Base-by-base conservation (phyloP, 1,140 invertebrate genomes). In the Myzus persicae region DNA sequence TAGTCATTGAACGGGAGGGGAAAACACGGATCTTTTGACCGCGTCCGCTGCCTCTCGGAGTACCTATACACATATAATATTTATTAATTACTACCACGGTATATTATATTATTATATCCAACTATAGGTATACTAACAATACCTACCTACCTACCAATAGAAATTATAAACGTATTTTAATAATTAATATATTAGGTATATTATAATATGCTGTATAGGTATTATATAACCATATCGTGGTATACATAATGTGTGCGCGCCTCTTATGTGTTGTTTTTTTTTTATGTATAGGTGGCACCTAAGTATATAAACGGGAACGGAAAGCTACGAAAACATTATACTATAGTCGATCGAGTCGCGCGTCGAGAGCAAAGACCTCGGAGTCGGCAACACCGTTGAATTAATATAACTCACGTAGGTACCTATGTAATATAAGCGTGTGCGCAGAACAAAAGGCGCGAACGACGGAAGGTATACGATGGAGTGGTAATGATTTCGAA, bases 141-240 rank as follows among this genome's bases (percentile, higher is more conserved):
- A 76, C 59, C 59, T 76, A 67, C 46, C 9, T 46, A 87, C 31
- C 44, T 36, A 88, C 46, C n/a, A 88, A 38, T 44, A 44, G 40
- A 87, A 46, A 87, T 31, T 20, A 88, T 88, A 88, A 88, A 48
- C 85, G 44, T 46, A 76, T 76, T 76, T 76, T 31, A 48, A 48
- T 89, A 89, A 89, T 89, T 89, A 89, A 89, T 89, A 87, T 87
- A 42, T 36, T 82, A 81, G 46, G 14, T 31, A 31, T 67, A 44
- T 18, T 46, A 85, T 40, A 81, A n/a, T 82, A 82, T 24, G 76
- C 8, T 36, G 36, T 82, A 82, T 38, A 82, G 81, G 22, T 85
- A 85, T 42, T 42, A n/a, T n/a, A n/a, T 26, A 42, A 42, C 40
- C 24, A 85, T 85, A 85, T 44, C 11, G 26, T 44, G 42, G 8